Evolutionary conservation across 2,888 invertebrate genomes (phyloP).

Genomic region (Autographa gamma): DNA sequence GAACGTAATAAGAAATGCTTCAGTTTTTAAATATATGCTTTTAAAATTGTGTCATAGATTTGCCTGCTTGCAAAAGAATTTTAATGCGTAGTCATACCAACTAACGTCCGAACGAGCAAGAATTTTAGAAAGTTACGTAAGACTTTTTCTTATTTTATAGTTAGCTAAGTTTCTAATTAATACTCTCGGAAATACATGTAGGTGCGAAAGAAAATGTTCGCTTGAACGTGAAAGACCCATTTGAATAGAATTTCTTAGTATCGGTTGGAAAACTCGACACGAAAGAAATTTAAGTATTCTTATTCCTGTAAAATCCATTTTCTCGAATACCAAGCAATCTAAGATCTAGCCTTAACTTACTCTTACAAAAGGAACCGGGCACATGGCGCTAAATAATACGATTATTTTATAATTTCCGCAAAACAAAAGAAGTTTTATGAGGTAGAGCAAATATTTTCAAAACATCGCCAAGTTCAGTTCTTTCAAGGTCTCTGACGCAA

Average conservation of each 20-base stretch:
- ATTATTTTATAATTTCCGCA: too few species aligned
- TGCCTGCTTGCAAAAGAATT: constrained; percentile 44
- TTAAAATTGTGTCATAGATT: constrained; percentile 40
- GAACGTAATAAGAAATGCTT: constrained; percentile 26
- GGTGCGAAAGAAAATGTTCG: constrained; percentile 35
- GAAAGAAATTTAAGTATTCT: too few species aligned
- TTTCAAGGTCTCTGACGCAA: not conserved
- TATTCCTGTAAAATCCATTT: too few species aligned
- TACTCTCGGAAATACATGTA: constrained; percentile 42
- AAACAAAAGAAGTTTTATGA: too few species aligned
- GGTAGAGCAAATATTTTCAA: too few species aligned
- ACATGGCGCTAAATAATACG: too few species aligned
- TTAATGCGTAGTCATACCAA: constrained; percentile 59
- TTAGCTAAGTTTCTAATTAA: constrained; percentile 58
- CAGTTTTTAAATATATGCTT: constrained; percentile 31
- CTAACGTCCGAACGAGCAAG: constrained; percentile 51
- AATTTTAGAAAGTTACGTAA: constrained; percentile 63
- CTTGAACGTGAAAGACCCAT: constrained; percentile 1
- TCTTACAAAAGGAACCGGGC: too few species aligned
- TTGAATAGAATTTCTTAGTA: too few species aligned
- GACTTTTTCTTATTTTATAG: constrained; percentile 54
- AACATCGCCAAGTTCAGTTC: not conserved
- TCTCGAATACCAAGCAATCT: too few species aligned
- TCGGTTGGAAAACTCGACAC: too few species aligned
- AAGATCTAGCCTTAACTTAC: too few species aligned